Evolutionary conservation across 2,888 invertebrate genomes (phyloP), one percentile per base, ranked within the genome.

Genomic region (Clostera curtula): DNA sequence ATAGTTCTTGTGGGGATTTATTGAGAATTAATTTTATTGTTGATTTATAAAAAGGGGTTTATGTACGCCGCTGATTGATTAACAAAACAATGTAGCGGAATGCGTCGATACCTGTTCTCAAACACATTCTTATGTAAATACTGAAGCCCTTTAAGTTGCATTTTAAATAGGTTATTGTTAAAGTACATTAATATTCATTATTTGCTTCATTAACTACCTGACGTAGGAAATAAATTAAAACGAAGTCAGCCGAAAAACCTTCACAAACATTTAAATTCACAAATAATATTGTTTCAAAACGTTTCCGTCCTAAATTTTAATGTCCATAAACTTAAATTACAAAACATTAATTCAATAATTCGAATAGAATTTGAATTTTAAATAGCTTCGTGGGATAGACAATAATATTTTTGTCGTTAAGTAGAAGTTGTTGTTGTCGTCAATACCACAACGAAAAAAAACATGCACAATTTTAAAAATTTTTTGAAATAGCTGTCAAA

Each of bases 91-190:
- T 34, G 22, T 24, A 32, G 33, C 21, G 19, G 12, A 36, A 12
- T 37, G 46, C 39, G 30, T 43, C 36, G 38, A 12, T 29, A 28
- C 39, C 31, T 34, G 36, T 36, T 23, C 26, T 34, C 48, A 41
- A 40, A 43, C 42, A 48, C 39, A 55, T 52, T 55, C 43, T 36
- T 40, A 61, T 61, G 57, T 36, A 46, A 59, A 62, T 56, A 19
- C 19, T 24, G 40, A 45, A n/a, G 32, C 36, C 49, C 53, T 54
- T 50, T 27, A 31, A 34, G 34, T 47, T 36, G 43, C 34, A 36
- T 48, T 48, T 46, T 43, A 42, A 52, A 52, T 40, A 24, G 32
- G 36, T 38, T 45, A 58, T 61, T 56, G 58, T 60, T 56, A 44
- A 32, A 44, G 12, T 33, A 4, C 28, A 46, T 53, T 40, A 53